These are phyloP conservation scores for Odontothrips loti DNA, from an alignment of 2,888 invertebrate species.

Conservation along the genomic window DNA sequence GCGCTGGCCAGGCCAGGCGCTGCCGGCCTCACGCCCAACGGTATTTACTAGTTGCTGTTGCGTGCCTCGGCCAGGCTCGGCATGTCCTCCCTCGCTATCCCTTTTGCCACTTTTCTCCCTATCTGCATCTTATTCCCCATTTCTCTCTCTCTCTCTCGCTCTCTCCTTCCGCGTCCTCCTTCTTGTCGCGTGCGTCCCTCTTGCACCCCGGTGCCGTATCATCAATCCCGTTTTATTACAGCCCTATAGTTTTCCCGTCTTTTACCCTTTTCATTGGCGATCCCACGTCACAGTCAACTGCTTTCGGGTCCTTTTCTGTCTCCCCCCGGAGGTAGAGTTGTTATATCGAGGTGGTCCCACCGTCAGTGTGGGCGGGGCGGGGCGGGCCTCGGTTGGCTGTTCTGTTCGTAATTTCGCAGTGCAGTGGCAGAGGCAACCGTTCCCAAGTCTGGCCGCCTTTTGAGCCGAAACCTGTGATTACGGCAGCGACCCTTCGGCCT, in stretches of 20 bases:
- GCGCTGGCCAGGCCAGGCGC: not conserved
- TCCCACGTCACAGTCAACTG: too few relatives aligned
- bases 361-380: too few relatives aligned
- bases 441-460: too few relatives aligned
- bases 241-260: too few relatives aligned
- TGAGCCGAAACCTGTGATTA: not conserved
- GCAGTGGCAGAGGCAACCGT: too few relatives aligned
- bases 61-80: not conserved
- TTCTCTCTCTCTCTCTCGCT: not conserved
- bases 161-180: not conserved
- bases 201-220: not conserved
- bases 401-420: too few relatives aligned
- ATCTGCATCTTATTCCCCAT: not conserved
- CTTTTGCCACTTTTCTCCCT: not conserved
- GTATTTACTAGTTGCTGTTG: not conserved
- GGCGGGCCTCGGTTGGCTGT: too few relatives aligned
- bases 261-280: too few relatives aligned
- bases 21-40: not conserved
- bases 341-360: too few relatives aligned
- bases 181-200: not conserved
- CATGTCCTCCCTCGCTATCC: not conserved
- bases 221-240: too few relatives aligned
- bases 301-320: too few relatives aligned
- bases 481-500: not conserved
- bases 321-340: not conserved